Evolutionary conservation across 1,140 invertebrate species (phyloP).

Genomic region (Drosophila arizonae): DNA sequence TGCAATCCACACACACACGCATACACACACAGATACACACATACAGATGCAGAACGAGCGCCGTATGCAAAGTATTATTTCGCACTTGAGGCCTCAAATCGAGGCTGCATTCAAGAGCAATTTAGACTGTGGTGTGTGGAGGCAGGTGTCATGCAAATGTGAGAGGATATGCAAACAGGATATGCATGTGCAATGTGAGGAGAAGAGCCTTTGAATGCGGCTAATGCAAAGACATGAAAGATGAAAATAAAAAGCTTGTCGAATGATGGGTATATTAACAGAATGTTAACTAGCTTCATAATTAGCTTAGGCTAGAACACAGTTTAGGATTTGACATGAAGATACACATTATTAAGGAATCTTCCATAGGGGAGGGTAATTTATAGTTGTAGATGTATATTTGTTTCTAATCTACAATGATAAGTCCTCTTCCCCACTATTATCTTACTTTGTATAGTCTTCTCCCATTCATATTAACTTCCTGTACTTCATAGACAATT

Average conservation of each 20-base stretch:
- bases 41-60: slow-evolving; percentile 7
- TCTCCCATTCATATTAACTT: not conserved
- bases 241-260: not conserved
- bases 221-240: not conserved
- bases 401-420: too few species aligned
- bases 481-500: not conserved
- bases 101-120: slow-evolving; percentile 64
- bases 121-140: not conserved
- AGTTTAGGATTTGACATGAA: not conserved
- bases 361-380: too few species aligned
- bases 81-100: slow-evolving; percentile 66
- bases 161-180: slow-evolving; percentile 16
- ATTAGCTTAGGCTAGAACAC: slow-evolving; percentile 1
- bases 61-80: slow-evolving; percentile 54
- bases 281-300: slow-evolving; percentile 3
- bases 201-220: not conserved
- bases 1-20: slow-evolving; percentile 30
- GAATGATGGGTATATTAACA: not conserved
- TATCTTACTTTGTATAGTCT: not conserved
- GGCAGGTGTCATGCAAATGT: slow-evolving; percentile 35
- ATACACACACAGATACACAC: slow-evolving; percentile 32
- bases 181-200: slow-evolving; percentile 17
- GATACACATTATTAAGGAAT: not conserved
- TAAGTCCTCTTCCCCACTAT: not conserved
- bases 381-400: too few species aligned